These are phyloP conservation scores for Tapirus indicus DNA, from an alignment of 2,797 vertebrate species.

Conservation along the genomic window DNA sequence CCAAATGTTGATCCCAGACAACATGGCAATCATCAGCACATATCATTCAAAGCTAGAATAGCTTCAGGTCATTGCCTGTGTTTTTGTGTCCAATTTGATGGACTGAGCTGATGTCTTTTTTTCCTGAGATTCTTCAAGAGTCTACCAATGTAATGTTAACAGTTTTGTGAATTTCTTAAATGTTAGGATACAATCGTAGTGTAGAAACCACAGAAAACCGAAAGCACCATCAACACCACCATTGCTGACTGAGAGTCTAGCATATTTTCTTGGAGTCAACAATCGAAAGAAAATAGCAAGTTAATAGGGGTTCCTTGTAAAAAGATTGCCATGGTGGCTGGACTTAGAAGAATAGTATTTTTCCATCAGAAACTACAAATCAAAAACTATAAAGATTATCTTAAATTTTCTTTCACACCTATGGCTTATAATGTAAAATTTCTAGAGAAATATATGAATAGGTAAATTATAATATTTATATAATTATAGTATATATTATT, in stretches of 20 bases:
- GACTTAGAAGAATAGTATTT: background rate
- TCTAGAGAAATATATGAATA: background rate
- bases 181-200: background rate
- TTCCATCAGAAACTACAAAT: background rate
- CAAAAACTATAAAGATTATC: background rate
- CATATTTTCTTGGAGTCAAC: background rate
- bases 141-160: background rate
- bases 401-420: background rate
- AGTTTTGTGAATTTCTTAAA: background rate
- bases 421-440: background rate
- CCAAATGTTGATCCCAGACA: background rate
- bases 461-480: background rate
- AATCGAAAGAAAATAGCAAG: background rate
- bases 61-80: background rate
- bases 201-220: background rate
- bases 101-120: background rate
- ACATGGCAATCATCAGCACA: background rate
- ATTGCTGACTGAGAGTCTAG: background rate
- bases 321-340: background rate
- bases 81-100: background rate
- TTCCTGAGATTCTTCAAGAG: background rate
- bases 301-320: background rate
- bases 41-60: background rate
- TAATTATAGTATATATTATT: background rate
- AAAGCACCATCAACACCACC: background rate